phyloP scores from a whole-genome alignment of 2,113 vertebrate genomes.

The Psephotus haematonotus region DNA sequence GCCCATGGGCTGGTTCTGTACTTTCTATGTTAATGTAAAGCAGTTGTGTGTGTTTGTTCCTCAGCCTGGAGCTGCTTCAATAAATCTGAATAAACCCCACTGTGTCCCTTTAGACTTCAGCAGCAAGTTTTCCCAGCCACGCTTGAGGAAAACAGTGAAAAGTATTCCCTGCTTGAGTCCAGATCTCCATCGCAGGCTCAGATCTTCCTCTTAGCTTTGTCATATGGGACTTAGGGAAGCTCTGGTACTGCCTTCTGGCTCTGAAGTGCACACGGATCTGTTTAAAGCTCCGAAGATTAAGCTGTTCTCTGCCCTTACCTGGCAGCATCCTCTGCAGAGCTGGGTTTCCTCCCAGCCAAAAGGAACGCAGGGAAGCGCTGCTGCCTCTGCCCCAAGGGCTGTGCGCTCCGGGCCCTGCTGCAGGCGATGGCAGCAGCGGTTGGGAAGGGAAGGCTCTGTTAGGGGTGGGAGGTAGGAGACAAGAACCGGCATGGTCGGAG shows the following conservation, averaged over 20 bases:
- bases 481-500: not conserved
- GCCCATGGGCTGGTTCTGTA: not conserved
- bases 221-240: not conserved
- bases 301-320: not conserved
- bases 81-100: constrained; percentile 35
- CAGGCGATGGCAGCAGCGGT: not conserved
- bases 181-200: not conserved
- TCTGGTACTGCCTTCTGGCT: not conserved
- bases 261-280: not conserved
- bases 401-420: not conserved
- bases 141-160: rapidly evolving
- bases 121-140: not conserved
- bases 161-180: not conserved
- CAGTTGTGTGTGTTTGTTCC: constrained; percentile 26
- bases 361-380: rapidly evolving
- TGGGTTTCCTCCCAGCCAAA: not conserved
- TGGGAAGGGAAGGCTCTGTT: not conserved
- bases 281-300: not conserved
- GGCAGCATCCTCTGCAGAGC: not conserved
- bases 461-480: not conserved
- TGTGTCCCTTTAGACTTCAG: rapidly evolving
- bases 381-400: not conserved
- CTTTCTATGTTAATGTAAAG: not conserved
- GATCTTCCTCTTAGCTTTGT: not conserved
- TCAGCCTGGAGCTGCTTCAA: constrained; percentile 62